Evolutionary conservation across 2,888 invertebrate genomes (phyloP).

Genomic region (Pomacea canaliculata): DNA sequence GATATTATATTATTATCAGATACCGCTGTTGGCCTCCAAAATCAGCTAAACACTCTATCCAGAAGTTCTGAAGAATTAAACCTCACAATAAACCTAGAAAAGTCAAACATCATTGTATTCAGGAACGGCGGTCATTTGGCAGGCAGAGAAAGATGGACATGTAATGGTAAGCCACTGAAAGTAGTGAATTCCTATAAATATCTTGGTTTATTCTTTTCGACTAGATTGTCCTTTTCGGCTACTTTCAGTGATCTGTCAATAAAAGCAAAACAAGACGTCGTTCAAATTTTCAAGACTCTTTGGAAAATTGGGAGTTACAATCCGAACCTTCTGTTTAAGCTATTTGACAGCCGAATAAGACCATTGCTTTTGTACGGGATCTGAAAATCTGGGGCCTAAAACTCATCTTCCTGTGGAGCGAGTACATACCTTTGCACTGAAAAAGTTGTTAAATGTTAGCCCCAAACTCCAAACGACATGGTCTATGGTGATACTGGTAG

Average conservation of each 20-base stretch:
- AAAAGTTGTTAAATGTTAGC: background rate
- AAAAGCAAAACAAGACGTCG: too few relatives aligned
- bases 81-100: constrained; percentile 1
- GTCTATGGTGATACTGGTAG: too few relatives aligned
- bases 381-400: background rate
- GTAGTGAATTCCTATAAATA: background rate
- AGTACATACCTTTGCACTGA: background rate
- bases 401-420: background rate
- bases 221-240: too few relatives aligned
- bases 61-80: background rate
- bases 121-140: constrained; percentile 1
- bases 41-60: too few relatives aligned
- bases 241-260: too few relatives aligned
- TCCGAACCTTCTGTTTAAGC: background rate
- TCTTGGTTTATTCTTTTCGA: background rate
- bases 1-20: too few relatives aligned
- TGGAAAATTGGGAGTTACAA: background rate
- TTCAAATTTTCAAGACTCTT: too few relatives aligned
- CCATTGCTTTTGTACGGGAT: constrained; percentile 8
- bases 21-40: too few relatives aligned
- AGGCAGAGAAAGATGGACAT: constrained; percentile 3
- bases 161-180: background rate
- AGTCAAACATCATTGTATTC: background rate
- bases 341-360: constrained; percentile 7
- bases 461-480: constrained; percentile 2